Evolutionary conservation across 2,113 vertebrate species (phyloP), one percentile per base, ranked within the genome.

Genomic region (Paracanthobrama guichenoti): DNA sequence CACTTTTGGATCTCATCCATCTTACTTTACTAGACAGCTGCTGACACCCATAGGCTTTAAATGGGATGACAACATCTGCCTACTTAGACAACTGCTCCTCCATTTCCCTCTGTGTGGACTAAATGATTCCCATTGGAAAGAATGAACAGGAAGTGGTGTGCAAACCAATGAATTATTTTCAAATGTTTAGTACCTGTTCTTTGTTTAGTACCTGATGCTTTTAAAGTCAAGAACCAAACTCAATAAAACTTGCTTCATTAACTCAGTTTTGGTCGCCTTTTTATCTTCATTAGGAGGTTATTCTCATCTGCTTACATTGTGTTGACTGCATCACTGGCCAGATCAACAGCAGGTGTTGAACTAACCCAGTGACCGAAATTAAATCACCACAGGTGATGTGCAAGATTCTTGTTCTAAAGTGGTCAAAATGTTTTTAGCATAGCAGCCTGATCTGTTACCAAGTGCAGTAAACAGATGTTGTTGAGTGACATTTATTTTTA

Each of bases 41-140:
- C 44, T 71, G 79, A 81, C 79, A 81, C 79, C 79, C 79, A 81
- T 81, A 81, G 64, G 79, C 64, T 81, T 81, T 39, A 71, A 67
- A 71, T 53, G 79, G 79, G 79, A 81, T 81, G 79, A 81, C 79
- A 81, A 81, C 79, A 81, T 66, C 62, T 55, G 48, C 26, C 60
- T 8, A 28, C 60, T 79, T 12, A 60, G 16, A 24, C 46, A 50
- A 69, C 18, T 39, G 11, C 44, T 39, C 2, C 28, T 69, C 62
- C 26, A 31, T 35, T 14, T n/a, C 12, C 46, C 46, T 66, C n/a
- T 53, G 26, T 81, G 62, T 39, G 64, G 62, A 66, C 31, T 24
- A 35, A 35, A 42, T 39, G 48, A 55, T n/a, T 53, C 6, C 28
- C 42, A 46, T n/a, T 22, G 13, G 57, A 62, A 53, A 4, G 0